Evolutionary conservation across 2,888 invertebrate species (phyloP).

Genomic region (Xylota sylvarum): DNA sequence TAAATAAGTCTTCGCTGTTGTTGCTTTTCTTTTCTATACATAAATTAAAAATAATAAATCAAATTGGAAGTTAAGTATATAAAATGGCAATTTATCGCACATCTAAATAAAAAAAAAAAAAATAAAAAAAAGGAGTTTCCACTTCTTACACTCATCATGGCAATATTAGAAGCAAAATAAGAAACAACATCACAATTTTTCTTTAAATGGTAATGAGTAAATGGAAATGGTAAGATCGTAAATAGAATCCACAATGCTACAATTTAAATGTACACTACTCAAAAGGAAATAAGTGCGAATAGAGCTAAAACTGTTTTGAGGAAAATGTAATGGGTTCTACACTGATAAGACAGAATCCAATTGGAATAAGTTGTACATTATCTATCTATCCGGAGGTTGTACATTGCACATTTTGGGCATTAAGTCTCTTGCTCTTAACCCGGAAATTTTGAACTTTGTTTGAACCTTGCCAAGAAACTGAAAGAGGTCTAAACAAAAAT

Average conservation of each 20-base stretch:
- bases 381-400: too few relatives aligned
- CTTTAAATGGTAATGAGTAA: slow-evolving; percentile 35
- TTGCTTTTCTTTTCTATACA: slow-evolving; percentile 25
- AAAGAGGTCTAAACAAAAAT: too few relatives aligned
- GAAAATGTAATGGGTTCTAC: too few relatives aligned
- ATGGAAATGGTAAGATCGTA: slow-evolving; percentile 40
- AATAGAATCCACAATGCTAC: slow-evolving; percentile 17
- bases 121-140: background rate
- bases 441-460: too few relatives aligned
- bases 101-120: slow-evolving; percentile 24
- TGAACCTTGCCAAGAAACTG: too few relatives aligned
- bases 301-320: too few relatives aligned
- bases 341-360: too few relatives aligned
- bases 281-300: background rate
- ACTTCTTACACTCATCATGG: slow-evolving; percentile 5
- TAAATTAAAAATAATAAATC: slow-evolving; percentile 18
- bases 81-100: slow-evolving; percentile 65
- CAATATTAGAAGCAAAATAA: slow-evolving; percentile 14
- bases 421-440: too few relatives aligned
- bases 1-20: slow-evolving; percentile 69
- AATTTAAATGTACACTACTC: slow-evolving; percentile 20
- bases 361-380: too few relatives aligned
- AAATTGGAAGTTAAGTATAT: slow-evolving; percentile 36
- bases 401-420: too few relatives aligned
- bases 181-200: slow-evolving; percentile 57